Evolutionary conservation across 2,888 invertebrate species (phyloP), one percentile per base, ranked within the genome.

Genomic region (Drosophila mercatorum): DNA sequence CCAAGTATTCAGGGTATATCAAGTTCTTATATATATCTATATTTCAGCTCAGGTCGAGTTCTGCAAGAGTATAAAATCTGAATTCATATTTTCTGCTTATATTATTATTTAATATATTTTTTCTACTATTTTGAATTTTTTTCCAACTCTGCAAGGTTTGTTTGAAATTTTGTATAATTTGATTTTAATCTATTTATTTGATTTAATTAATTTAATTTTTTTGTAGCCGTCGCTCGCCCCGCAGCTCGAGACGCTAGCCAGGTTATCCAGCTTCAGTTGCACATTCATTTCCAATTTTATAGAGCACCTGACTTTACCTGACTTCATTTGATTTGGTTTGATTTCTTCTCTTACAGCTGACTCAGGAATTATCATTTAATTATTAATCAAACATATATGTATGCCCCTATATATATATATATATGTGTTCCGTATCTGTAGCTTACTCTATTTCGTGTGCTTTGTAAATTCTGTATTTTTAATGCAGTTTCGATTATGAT

Each of bases 171-270:
- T 58, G 46, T 38, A 8, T 2, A 8, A 2, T 74, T 60, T 60
- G 6, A 62, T 72, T 68, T 61, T 57, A 69, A 63, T 70, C 53
- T 43, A 63, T 61, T 72, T 58, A n/a, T 5, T 72, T 68, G 65
- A 57, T 77, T 79, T 71, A 40, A 69, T 81, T 73, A 65, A 38
- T 64, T 53, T 57, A 38, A 58, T 78, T 83, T 81, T 78, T 82
- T 78, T 83, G 83, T 90, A 91, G 91, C 88, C 90, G 81, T 72
- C 88, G 77, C 64, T 83, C 91, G 64, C 72, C 91, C 55, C 90
- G 83, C 74, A 81, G 79, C 72, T 75, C 73, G 66, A 90, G 91
- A 81, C 89, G 90, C 86, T 91, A 83, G 65, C 51, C 70, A 64
- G 79, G 31, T 75, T 75, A 56, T 64, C 71, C 69, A 11, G 78